phyloP scores from a whole-genome alignment of 2,888 invertebrate species.

The Protophormia terraenovae region DNA sequence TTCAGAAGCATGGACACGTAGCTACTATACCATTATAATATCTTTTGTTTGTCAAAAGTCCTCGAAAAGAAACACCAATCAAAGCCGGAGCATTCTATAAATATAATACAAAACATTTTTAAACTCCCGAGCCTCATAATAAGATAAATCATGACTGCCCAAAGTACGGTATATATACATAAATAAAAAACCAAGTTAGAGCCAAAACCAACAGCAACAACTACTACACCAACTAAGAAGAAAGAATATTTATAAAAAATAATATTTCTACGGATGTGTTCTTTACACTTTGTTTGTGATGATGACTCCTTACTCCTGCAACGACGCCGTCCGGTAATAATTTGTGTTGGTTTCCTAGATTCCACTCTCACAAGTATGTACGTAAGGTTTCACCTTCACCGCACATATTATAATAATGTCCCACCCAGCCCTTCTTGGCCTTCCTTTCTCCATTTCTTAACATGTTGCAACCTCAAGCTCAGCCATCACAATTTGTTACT shows the following conservation, averaged over 20 bases:
- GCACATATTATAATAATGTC: constrained; percentile 34
- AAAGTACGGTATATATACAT: background rate
- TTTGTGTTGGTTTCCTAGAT: constrained; percentile 40
- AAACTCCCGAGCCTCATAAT: too few relatives aligned
- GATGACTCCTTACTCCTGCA: constrained; percentile 26
- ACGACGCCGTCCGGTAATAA: constrained; percentile 28
- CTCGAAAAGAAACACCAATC: too few relatives aligned
- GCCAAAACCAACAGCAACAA: background rate
- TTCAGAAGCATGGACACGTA: too few relatives aligned
- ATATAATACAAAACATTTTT: too few relatives aligned
- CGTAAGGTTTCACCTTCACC: constrained; percentile 68
- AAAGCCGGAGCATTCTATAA: too few relatives aligned
- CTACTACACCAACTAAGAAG: background rate
- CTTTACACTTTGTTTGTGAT: constrained; percentile 34
- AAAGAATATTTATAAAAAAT: background rate
- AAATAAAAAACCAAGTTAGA: background rate
- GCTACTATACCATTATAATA: too few relatives aligned
- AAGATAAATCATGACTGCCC: background rate
- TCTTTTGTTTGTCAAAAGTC: too few relatives aligned
- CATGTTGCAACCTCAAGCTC: constrained; percentile 19
- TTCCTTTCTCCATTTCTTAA: background rate
- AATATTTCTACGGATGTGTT: constrained; percentile 30
- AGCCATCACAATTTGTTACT: background rate
- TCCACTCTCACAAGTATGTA: constrained; percentile 37
- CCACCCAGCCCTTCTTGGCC: background rate